Base-by-base conservation (phyloP, 2,797 vertebrate genomes). In the Tamandua tetradactyla region DNA sequence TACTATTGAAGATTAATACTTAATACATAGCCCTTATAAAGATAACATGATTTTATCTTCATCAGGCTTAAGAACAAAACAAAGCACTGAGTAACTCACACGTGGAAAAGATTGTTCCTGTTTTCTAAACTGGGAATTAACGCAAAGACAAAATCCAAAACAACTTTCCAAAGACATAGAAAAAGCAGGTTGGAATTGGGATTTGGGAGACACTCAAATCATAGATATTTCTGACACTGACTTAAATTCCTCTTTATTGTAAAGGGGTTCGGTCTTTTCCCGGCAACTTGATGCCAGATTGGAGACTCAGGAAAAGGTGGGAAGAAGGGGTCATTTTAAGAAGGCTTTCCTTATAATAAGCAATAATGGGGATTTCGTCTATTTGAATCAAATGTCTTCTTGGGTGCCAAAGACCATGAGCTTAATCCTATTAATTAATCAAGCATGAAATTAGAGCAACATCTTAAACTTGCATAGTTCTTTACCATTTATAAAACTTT, bases 1-100 rank as follows among this genome's bases (percentile, higher is more conserved):
- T 61, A 88, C 89, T 80, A 91, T 64, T 68, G 59, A 93, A 92
- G 88, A 94, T 95, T 94, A 96, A 95, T 95, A 96, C 95, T 96
- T 96, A 94, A 94, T 64, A 96, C 68, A 35, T 49, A 83, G 71
- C 79, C 79, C 57, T 86, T 69, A 85, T 40, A 86, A 93, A 89
- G 61, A 85, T 55, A 90, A 40, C 37, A 88, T 62, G 44, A 93
- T 86, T 94, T 15, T n/a, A 85, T 82, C 79, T 85, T 95, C 35
- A 79, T 72, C 52, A 86, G 30, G 52, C 9, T 64, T 68, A 86
- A 75, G 57, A 87, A 87, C 55, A 95, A 95, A 94, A 89, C 13
- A 92, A 89, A 96, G 35, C 27, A 66, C 44, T 42, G n/a, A 94
- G 27, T 69, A 93, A 78, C 57, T 8, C 35, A 71, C 32, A 85